phyloP scores from a whole-genome alignment of 2,113 vertebrate species.

The Percina caprodes region DNA sequence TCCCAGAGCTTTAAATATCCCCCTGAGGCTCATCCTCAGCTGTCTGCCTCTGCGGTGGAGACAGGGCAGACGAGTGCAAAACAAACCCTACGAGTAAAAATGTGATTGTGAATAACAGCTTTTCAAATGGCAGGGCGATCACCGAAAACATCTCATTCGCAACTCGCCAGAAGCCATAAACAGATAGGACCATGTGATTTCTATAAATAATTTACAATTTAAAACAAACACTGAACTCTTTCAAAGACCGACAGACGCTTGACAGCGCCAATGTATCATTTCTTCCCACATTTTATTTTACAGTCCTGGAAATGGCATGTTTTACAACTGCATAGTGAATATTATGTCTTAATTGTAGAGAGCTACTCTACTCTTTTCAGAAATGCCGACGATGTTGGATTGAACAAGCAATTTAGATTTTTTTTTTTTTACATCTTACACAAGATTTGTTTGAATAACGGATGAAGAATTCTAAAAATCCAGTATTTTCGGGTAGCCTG shows the following conservation, averaged over 20 bases:
- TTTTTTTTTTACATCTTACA: not conserved
- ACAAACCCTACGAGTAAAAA: not conserved
- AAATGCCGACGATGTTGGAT: not conserved
- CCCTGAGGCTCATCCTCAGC: constrained; percentile 45
- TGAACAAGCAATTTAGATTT: constrained; percentile 1
- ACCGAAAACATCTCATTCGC: constrained; percentile 17
- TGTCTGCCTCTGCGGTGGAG: constrained; percentile 5
- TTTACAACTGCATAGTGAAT: not conserved
- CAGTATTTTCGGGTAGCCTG: not conserved
- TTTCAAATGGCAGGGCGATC: constrained; percentile 30
- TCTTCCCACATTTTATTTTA: not conserved
- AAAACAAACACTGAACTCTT: not conserved
- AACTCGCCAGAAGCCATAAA: not conserved
- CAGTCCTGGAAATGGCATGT: not conserved
- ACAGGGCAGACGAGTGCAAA: not conserved
- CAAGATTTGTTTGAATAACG: not conserved
- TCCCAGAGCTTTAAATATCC: constrained; percentile 49
- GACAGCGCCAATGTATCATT: not conserved
- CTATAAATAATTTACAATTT: not conserved
- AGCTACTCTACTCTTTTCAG: not conserved
- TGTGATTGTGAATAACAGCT: constrained; percentile 1
- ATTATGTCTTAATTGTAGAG: not conserved
- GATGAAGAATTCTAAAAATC: not conserved
- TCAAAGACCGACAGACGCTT: not conserved
- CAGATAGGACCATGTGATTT: not conserved